Percentiles rank a stretch among this genome's conserved stretches.
phyloP scores from a whole-genome alignment of 2,888 invertebrate species.

The Tetheella fluctuosa region DNA sequence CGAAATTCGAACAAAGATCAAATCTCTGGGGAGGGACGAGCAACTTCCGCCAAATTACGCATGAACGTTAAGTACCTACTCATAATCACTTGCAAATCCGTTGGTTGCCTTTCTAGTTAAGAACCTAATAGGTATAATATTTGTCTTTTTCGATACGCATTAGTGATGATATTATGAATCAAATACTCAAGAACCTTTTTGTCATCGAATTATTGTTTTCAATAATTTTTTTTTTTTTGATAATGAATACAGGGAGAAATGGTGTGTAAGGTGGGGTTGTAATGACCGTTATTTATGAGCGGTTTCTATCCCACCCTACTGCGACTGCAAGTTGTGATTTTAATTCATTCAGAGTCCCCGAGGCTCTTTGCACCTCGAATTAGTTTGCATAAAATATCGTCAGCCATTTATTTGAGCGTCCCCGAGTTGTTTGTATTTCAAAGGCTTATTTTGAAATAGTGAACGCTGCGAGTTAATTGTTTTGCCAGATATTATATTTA shows the following conservation, averaged over 20 bases:
- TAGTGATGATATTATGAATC: not conserved
- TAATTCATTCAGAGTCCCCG: conserved; percentile 73
- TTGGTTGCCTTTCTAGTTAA: not conserved
- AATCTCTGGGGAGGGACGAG: conserved; percentile 35
- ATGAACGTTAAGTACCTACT: conserved; percentile 45
- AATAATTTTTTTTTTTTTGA: conserved; percentile 41
- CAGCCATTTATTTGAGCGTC: conserved; percentile 67
- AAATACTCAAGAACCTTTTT: conserved; percentile 14
- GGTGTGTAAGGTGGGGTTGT: conserved; percentile 48
- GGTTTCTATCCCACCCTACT: conserved; percentile 66
- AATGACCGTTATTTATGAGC: conserved; percentile 81
- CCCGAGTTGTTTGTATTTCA: conserved; percentile 56
- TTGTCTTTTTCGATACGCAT: not conserved
- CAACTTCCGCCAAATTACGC: conserved; percentile 51
- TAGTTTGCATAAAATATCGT: conserved; percentile 79
- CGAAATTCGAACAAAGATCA: conserved; percentile 35
- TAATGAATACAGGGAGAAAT: conserved; percentile 52
- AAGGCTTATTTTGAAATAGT: conserved; percentile 50
- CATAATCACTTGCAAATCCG: conserved; percentile 30
- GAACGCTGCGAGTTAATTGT: conserved; percentile 33
- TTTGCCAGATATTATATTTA: conserved; percentile 21
- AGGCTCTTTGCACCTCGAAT: conserved; percentile 79
- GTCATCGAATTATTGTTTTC: conserved; percentile 33
- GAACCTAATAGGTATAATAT: not conserved
- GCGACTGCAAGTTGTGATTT: conserved; percentile 79